Percentiles rank a stretch among this genome's conserved stretches.
Conservation (phyloP, 2,888 invertebrate species). For the Drosophila algonquin region DNA sequence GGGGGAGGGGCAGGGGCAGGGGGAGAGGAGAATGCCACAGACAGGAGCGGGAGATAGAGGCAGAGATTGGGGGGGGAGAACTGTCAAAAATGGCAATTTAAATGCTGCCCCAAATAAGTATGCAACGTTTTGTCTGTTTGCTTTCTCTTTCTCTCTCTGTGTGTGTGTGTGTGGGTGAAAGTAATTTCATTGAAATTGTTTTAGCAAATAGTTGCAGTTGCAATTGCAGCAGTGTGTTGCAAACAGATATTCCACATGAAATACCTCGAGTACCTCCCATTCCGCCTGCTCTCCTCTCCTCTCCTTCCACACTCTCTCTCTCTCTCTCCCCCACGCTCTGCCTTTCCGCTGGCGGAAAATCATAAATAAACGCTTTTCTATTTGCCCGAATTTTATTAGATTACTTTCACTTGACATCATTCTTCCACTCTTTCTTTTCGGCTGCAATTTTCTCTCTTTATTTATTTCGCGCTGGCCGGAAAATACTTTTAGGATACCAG, state of each 20-base stretch:
- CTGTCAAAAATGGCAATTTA: slow-evolving; percentile 62
- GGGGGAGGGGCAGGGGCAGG: too few relatives aligned
- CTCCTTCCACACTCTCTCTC: not conserved
- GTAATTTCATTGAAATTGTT: slow-evolving; percentile 74
- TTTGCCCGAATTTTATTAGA: slow-evolving; percentile 23
- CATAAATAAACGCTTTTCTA: slow-evolving; percentile 33
- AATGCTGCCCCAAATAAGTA: slow-evolving; percentile 65
- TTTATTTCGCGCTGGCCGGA: slow-evolving; percentile 19
- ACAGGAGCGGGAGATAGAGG: not conserved
- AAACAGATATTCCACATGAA: slow-evolving; percentile 44
- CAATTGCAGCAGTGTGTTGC: slow-evolving; percentile 21
- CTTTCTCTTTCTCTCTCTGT: slow-evolving; percentile 8
- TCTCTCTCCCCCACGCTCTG: too few relatives aligned
- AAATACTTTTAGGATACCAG: slow-evolving; percentile 33
- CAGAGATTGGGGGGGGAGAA: slow-evolving; percentile 1
- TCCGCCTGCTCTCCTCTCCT: not conserved
- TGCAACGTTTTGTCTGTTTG: slow-evolving; percentile 45
- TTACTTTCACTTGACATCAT: slow-evolving; percentile 38
- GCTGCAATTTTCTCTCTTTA: slow-evolving; percentile 20
- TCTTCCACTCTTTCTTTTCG: slow-evolving; percentile 2
- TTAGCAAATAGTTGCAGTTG: slow-evolving; percentile 55
- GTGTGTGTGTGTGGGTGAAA: slow-evolving; percentile 12
- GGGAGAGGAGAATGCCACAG: too few relatives aligned
- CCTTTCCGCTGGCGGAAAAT: slow-evolving; percentile 2
- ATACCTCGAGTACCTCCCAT: slow-evolving; percentile 10